Percentiles rank a stretch among this genome's conserved stretches.
phyloP scores from a whole-genome alignment of 2,113 vertebrate species.

The Athene cunicularia region DNA sequence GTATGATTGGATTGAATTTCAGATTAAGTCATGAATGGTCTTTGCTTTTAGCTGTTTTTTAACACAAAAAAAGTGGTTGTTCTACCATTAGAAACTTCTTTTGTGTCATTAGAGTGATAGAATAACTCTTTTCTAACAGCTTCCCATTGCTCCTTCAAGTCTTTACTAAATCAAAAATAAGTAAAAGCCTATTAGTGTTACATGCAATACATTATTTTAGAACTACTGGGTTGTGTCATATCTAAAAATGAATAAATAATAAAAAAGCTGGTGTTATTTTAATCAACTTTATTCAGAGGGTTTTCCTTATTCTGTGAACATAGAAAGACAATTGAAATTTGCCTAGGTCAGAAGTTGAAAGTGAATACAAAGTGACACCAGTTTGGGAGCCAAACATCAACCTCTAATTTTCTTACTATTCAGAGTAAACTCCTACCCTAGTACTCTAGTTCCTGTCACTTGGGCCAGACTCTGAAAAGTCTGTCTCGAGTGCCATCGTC shows the following conservation, averaged over 20 bases:
- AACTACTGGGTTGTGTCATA: not conserved
- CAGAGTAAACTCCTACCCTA: not conserved
- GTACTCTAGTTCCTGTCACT: not conserved
- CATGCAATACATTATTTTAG: not conserved
- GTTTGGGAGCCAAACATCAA: not conserved
- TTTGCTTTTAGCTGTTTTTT: not conserved
- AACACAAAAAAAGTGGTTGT: not conserved
- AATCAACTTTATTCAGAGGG: not conserved
- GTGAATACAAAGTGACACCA: not conserved
- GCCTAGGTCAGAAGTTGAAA: not conserved
- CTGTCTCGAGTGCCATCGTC: not conserved
- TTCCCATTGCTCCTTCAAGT: not conserved
- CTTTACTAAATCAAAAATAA: not conserved
- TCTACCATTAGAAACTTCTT: not conserved
- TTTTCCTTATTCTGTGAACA: not conserved
- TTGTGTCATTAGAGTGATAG: not conserved
- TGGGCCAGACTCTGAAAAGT: not conserved
- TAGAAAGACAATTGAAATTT: not conserved
- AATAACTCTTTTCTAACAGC: not conserved
- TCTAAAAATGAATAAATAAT: not conserved
- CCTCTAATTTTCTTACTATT: not conserved
- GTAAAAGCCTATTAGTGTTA: not conserved
- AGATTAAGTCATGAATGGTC: not conserved
- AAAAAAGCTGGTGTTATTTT: not conserved
- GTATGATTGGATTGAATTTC: not conserved